Evolutionary conservation across 2,888 invertebrate species (phyloP).

Genomic region (Neoascia interrupta): DNA sequence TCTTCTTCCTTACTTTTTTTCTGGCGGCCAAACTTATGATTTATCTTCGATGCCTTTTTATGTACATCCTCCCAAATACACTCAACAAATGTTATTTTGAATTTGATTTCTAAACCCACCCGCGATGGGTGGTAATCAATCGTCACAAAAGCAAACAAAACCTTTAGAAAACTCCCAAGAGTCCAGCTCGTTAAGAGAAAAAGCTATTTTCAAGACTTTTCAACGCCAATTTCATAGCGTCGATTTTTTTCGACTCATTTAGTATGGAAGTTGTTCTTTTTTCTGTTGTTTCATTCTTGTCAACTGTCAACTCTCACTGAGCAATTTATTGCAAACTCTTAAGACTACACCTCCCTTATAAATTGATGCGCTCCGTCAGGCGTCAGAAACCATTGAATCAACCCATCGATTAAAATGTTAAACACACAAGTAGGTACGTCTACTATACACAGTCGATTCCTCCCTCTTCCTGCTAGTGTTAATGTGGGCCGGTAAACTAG

Average conservation of each 20-base stretch:
- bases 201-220: slow-evolving; percentile 31
- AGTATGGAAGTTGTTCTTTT: too few species aligned
- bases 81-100: too few species aligned
- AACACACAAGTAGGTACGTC: too few species aligned
- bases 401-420: slow-evolving; percentile 57
- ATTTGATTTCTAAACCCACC: too few species aligned
- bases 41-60: neutral
- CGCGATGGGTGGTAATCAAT: too few species aligned
- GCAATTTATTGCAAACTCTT: slow-evolving; percentile 14
- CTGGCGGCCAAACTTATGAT: too few species aligned
- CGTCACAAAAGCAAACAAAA: neutral
- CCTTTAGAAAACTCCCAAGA: neutral
- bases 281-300: too few species aligned
- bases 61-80: too few species aligned
- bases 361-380: slow-evolving; percentile 7
- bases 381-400: slow-evolving; percentile 33
- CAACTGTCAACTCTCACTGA: slow-evolving; percentile 16
- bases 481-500: neutral
- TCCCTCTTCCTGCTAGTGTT: neutral
- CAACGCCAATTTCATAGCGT: slow-evolving; percentile 17
- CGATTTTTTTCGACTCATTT: neutral
- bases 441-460: too few species aligned
- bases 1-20: too few species aligned
- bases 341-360: slow-evolving; percentile 22
- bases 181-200: slow-evolving; percentile 14